These are phyloP conservation scores for Penaeus chinensis DNA, from an alignment of 1,140 invertebrate genomes.

Conservation along the genomic window DNA sequence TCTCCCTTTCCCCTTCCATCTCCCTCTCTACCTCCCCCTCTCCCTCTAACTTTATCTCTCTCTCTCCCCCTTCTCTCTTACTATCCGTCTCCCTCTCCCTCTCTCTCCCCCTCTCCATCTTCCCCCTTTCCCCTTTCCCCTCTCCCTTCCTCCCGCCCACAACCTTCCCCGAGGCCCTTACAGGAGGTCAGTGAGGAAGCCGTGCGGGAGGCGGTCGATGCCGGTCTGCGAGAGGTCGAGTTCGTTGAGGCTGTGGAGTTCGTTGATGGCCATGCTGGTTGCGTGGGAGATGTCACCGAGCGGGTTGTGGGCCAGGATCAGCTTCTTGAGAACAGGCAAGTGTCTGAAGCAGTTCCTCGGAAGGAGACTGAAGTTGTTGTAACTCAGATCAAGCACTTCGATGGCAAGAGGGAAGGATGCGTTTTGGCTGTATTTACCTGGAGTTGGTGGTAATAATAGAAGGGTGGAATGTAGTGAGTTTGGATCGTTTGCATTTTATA, in stretches of 20 bases:
- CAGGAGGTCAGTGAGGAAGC: slow-evolving; percentile 44
- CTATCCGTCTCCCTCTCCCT: no score
- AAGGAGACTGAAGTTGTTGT: not conserved
- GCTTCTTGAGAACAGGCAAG: not conserved
- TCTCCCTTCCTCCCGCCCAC: no score
- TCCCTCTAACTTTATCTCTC: no score
- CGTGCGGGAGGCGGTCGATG: slow-evolving; percentile 14
- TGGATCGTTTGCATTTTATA: no score
- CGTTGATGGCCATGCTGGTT: slow-evolving; percentile 39
- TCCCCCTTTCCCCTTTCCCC: no score
- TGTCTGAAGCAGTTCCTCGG: not conserved
- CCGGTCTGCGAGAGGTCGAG: slow-evolving; percentile 50
- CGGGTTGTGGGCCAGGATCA: slow-evolving; percentile 41
- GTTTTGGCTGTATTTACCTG: not conserved
- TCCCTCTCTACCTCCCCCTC: no score
- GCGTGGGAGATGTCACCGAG: slow-evolving; percentile 29
- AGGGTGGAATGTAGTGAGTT: no score
- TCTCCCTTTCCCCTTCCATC: no score
- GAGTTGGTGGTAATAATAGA: no score
- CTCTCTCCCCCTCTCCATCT: no score
- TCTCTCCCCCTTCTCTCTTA: no score
- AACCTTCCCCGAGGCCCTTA: not conserved
- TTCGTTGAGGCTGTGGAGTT: slow-evolving; percentile 31
- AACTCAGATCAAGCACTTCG: not conserved
- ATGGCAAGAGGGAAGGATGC: not conserved